Percentiles rank a stretch among this genome's conserved stretches.
Evolutionary conservation across 2,888 invertebrate species (phyloP).

Genomic region (Nematopogon swammerdamellus): DNA sequence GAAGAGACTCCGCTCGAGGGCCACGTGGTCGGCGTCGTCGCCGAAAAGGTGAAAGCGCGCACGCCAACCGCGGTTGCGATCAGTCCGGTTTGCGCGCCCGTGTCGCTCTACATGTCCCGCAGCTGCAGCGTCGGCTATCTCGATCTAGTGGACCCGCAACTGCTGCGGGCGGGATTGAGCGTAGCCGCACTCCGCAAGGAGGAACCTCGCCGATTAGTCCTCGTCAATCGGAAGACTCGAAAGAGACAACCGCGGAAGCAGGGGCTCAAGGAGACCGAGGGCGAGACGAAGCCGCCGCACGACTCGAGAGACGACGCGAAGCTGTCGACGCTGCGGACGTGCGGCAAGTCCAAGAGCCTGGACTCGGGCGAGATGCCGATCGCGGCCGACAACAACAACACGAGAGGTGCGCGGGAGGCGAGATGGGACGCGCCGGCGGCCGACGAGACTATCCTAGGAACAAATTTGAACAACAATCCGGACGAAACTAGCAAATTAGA

Average conservation of each 20-base stretch:
- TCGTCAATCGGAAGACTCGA: slow-evolving; percentile 66
- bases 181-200: slow-evolving; percentile 69
- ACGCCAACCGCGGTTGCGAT: slow-evolving; percentile 65
- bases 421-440: neutral
- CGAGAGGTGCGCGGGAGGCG: too few species aligned
- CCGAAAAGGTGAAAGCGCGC: slow-evolving; percentile 15
- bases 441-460: too few species aligned
- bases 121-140: slow-evolving; percentile 88
- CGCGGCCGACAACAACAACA: slow-evolving; percentile 42
- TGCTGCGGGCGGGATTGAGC: slow-evolving; percentile 72
- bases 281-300: slow-evolving; percentile 19
- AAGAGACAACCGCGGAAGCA: slow-evolving; percentile 33
- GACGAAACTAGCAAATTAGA: neutral
- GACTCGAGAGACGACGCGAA: slow-evolving; percentile 16
- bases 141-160: slow-evolving; percentile 74
- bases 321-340: slow-evolving; percentile 60
- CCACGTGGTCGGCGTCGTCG: neutral
- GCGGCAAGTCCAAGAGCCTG: slow-evolving; percentile 78
- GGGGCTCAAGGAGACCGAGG: slow-evolving; percentile 27
- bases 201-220: slow-evolving; percentile 71
- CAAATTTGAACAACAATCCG: neutral
- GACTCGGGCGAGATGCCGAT: slow-evolving; percentile 80
- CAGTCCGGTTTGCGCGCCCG: slow-evolving; percentile 54
- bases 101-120: slow-evolving; percentile 68
- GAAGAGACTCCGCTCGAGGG: slow-evolving; percentile 58